Base-by-base conservation (phyloP, 1,140 invertebrate species). In the Musca vetustissima region DNA sequence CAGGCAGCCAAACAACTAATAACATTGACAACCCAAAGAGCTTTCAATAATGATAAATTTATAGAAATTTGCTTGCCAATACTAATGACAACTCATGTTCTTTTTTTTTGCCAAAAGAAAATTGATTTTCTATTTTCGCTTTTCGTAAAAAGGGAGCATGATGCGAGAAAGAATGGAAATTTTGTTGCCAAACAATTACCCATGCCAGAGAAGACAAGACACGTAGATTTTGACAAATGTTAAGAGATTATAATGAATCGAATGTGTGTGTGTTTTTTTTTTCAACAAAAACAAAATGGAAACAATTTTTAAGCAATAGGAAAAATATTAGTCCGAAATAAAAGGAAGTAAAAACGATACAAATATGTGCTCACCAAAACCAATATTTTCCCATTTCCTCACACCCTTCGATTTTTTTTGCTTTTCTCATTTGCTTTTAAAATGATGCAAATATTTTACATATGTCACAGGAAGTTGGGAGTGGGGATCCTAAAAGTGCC, bases 161-260 rank as follows among this genome's bases (percentile, higher is more conserved):
- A 32, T 59, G 55, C 24, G n/a, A 59, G 32, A 17, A 32, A 32
- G 28, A 4, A 32, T 32, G 4, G 4, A 32, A 32, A 43, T 28
- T 28, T 28, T 11, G 36, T 43, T 43, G 36, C 36, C 36, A 43
- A n/a, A 11, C 36, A 43, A 43, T 43, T 43, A 43, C 36, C 36
- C 36, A 43, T 43, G 36, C 6, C 36, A 43, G 13, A 11, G 36
- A 43, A 11, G 36, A 43, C 6, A 43, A 43, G 36, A 43, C 57
- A 61, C 57, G 57, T 61, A 61, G 57, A 19, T 61, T 59, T n/a
- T 61, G 19, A 61, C 57, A 61, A 61, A 61, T 61, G 57, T 61
- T 61, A 61, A 61, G 36, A 61, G 28, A 43, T 61, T 61, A 36
- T 61, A 61, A 61, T 25, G 28, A 36, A 61, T 43, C 13, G n/a